Conservation (phyloP, 2,797 vertebrate genomes). For the Garrulus glandarius region DNA sequence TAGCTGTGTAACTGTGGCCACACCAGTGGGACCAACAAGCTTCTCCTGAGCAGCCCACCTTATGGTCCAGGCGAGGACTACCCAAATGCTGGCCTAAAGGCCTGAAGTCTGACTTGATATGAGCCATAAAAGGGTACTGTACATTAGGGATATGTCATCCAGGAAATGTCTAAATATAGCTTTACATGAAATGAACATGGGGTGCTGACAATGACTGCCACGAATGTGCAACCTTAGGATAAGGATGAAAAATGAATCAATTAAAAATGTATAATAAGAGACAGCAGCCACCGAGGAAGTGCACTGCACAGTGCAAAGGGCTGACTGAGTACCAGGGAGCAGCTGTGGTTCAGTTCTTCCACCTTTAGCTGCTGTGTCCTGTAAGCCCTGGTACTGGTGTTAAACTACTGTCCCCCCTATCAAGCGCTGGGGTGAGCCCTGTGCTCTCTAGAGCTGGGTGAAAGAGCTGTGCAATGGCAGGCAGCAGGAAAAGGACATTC, state of each 20-base stretch:
- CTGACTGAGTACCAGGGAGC: background rate
- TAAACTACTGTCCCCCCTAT: background rate
- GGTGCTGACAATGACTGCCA: background rate
- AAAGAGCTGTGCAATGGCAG: background rate
- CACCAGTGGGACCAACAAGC: fast-evolving
- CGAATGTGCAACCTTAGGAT: background rate
- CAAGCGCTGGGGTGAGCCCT: background rate
- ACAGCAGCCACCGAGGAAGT: background rate
- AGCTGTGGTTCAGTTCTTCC: background rate
- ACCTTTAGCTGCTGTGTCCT: background rate
- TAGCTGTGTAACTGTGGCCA: background rate
- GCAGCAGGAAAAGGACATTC: background rate
- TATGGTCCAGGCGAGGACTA: background rate
- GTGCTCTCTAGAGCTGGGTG: background rate
- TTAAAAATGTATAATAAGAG: conserved; percentile 60
- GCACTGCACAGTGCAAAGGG: background rate
- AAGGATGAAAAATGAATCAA: conserved; percentile 57
- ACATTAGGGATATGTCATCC: background rate
- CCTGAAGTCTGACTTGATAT: background rate
- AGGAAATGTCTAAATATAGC: conserved; percentile 48
- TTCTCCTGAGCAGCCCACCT: background rate
- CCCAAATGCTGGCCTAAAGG: background rate
- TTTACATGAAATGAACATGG: conserved; percentile 17
- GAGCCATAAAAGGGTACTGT: background rate
- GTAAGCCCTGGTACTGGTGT: fast-evolving